phyloP scores from a whole-genome alignment of 2,797 vertebrate species.

The Picus viridis region DNA sequence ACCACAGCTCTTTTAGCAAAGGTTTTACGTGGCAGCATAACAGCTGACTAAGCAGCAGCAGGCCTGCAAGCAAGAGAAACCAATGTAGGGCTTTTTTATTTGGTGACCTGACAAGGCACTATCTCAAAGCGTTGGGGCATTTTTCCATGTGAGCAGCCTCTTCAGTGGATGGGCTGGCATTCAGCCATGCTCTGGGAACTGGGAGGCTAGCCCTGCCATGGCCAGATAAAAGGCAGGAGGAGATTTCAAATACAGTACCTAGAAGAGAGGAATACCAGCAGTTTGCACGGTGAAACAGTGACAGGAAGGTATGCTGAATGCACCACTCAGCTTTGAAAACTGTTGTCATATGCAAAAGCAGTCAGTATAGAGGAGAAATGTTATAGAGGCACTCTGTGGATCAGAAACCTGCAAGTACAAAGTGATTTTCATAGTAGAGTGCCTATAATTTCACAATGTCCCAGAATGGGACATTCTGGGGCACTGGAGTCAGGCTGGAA shows the following conservation, averaged over 20 bases:
- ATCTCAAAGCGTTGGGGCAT: background rate
- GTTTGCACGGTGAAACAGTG: background rate
- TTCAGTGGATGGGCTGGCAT: background rate
- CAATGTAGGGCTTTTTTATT: background rate
- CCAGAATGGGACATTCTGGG: background rate
- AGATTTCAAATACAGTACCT: background rate
- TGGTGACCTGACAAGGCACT: background rate
- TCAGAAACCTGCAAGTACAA: background rate
- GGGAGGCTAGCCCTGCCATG: background rate
- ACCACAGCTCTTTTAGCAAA: slow-evolving; percentile 78
- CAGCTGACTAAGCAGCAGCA: slow-evolving; percentile 86
- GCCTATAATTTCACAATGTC: background rate
- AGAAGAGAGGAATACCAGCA: background rate
- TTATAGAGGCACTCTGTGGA: background rate
- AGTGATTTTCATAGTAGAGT: slow-evolving; percentile 1
- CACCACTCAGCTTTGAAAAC: background rate
- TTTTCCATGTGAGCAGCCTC: background rate
- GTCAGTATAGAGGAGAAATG: background rate
- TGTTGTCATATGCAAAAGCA: background rate
- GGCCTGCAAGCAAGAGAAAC: slow-evolving; percentile 36
- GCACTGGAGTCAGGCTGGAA: background rate
- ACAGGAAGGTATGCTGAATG: background rate
- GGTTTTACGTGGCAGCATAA: slow-evolving; percentile 62
- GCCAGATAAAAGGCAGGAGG: background rate
- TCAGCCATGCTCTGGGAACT: background rate